A percentile compares a stretch with the other conserved stretches of the same genome.
Evolutionary conservation across 2,113 vertebrate genomes (phyloP).

Genomic region (Barbus barbus): DNA sequence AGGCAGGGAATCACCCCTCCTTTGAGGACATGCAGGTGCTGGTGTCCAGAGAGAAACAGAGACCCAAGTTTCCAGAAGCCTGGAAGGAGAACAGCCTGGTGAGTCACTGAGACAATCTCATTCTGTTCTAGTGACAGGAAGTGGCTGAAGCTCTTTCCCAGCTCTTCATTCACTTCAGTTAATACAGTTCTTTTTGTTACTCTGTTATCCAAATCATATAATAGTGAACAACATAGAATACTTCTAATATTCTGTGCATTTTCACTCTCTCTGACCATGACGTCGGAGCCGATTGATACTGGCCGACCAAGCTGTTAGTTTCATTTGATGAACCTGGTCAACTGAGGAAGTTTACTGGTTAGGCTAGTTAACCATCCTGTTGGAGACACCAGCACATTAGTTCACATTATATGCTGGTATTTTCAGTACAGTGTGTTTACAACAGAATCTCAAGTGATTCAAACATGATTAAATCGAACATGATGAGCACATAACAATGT

Average conservation of each 20-base stretch:
- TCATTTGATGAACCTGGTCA: not conserved
- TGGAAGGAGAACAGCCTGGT: constrained; percentile 99
- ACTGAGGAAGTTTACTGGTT: not conserved
- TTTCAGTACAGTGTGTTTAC: not conserved
- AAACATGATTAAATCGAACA: not conserved
- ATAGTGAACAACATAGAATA: not conserved
- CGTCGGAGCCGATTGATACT: not conserved
- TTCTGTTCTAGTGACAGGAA: constrained; percentile 14
- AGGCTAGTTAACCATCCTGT: not conserved
- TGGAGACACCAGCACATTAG: not conserved
- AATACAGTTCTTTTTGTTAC: not conserved
- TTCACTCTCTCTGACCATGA: not conserved
- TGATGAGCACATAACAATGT: too few relatives aligned
- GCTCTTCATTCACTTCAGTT: not conserved
- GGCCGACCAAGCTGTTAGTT: not conserved
- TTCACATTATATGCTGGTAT: not conserved
- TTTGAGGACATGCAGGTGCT: constrained; percentile 99
- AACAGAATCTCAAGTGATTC: not conserved
- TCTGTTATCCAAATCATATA: not conserved
- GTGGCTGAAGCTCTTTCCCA: not conserved
- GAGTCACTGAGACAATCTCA: constrained; percentile 18
- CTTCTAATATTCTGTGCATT: too few relatives aligned
- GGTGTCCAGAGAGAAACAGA: constrained; percentile 96
- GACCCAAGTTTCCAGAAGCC: constrained; percentile 97
- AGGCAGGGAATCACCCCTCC: constrained; percentile 94